A percentile compares a stretch with the other conserved stretches of the same genome.
Conservation (phyloP, 2,797 vertebrate species). For the Pseudochirops cupreus region DNA sequence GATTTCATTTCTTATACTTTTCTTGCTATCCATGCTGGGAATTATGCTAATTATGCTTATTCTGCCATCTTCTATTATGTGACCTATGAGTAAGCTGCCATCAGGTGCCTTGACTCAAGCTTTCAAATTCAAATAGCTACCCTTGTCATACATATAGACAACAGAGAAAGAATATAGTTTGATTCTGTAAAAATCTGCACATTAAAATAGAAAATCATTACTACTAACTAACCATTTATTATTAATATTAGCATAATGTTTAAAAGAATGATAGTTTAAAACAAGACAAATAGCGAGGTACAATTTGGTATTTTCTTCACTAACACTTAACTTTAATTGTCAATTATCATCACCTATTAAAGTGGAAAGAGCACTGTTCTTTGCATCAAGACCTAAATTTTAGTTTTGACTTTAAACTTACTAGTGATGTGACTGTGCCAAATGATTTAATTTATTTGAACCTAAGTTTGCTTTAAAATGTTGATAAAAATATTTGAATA, state of each 20-base stretch:
- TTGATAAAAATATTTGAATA: not conserved
- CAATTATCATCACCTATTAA: not conserved
- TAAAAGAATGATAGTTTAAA: not conserved
- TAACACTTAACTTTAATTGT: not conserved
- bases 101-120: not conserved
- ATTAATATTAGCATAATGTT: not conserved
- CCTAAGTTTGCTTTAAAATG: not conserved
- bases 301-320: not conserved
- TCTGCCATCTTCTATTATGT: not conserved
- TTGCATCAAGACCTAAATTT: not conserved
- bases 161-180: not conserved
- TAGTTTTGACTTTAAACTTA: not conserved
- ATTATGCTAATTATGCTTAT: not conserved
- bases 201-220: not conserved
- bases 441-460: not conserved
- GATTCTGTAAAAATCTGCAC: not conserved
- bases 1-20: not conserved
- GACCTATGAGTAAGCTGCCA: not conserved
- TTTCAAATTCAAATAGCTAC: not conserved
- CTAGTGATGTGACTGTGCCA: not conserved
- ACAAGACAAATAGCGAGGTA: not conserved
- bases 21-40: not conserved
- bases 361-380: not conserved
- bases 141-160: not conserved
- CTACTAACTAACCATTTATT: not conserved